A percentile compares a stretch with the other conserved stretches of the same genome.
Evolutionary conservation across 2,113 vertebrate genomes (phyloP).

Genomic region (Ursus arctos): DNA sequence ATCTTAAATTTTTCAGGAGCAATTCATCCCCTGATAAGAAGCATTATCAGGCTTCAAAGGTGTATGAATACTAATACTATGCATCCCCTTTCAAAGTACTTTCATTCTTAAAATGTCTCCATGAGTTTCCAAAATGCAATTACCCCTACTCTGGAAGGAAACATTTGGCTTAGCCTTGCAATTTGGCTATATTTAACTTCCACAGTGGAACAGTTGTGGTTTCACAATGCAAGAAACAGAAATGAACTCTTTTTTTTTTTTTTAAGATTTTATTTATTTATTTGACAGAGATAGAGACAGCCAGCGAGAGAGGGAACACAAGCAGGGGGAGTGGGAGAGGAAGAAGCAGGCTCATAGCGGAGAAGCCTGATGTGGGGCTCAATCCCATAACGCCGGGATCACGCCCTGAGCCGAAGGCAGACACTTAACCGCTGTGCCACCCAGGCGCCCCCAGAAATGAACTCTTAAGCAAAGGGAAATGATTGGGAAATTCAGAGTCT

Average conservation of each 20-base stretch:
- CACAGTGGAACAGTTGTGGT: neutral
- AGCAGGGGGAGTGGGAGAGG: too few species aligned
- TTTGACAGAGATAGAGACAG: too few species aligned
- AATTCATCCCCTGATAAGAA: neutral
- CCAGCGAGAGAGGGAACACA: too few species aligned
- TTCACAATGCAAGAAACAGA: neutral
- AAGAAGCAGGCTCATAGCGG: too few species aligned
- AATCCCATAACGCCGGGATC: too few species aligned
- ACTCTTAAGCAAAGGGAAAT: neutral
- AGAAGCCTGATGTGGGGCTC: too few species aligned
- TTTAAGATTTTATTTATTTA: too few species aligned
- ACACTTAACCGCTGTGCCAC: too few species aligned
- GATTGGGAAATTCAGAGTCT: neutral
- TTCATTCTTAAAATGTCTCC: neutral
- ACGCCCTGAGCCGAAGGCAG: too few species aligned
- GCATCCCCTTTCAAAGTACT: neutral
- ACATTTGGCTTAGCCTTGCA: neutral
- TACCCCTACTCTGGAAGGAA: neutral
- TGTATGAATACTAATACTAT: neutral
- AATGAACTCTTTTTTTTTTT: neutral
- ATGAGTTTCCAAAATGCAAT: neutral
- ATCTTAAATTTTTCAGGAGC: slow-evolving; percentile 18
- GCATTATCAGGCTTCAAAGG: neutral
- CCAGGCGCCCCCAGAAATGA: neutral
- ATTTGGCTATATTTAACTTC: neutral